A percentile compares a stretch with the other conserved stretches of the same genome.
Evolutionary conservation across 2,888 invertebrate species (phyloP).

Genomic region (Limnephilus rhombicus): DNA sequence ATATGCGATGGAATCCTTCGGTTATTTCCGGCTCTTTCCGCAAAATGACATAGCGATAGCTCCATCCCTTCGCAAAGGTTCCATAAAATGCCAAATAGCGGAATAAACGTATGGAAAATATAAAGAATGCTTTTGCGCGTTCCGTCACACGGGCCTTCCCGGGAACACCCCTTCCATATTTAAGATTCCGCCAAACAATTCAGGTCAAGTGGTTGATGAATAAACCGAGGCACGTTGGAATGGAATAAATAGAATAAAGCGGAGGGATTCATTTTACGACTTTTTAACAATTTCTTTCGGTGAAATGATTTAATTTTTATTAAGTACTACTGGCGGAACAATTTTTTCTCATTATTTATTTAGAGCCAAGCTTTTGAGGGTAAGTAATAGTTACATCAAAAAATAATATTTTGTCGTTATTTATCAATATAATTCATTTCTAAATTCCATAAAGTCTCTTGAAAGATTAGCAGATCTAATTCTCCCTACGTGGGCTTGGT

Average conservation of each 20-base stretch:
- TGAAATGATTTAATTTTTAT: background rate
- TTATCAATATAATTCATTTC: background rate
- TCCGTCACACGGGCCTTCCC: constrained; percentile 7
- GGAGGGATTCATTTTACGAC: background rate
- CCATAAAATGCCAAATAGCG: constrained; percentile 36
- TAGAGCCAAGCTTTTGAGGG: background rate
- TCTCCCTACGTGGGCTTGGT: background rate
- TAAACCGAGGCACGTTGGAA: background rate
- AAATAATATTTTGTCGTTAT: background rate
- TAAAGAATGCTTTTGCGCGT: constrained; percentile 24
- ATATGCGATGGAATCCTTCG: constrained; percentile 31
- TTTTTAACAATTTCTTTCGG: background rate
- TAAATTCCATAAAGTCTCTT: no score
- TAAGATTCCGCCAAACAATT: constrained; percentile 37
- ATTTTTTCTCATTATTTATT: background rate
- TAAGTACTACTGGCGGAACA: background rate
- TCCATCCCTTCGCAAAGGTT: constrained; percentile 11
- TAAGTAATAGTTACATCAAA: background rate
- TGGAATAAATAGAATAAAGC: background rate
- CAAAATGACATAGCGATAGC: constrained; percentile 3
- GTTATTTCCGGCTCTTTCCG: constrained; percentile 36
- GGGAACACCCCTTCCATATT: constrained; percentile 6
- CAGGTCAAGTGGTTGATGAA: constrained; percentile 28
- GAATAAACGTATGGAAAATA: constrained; percentile 32
- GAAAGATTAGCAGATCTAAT: no score